These are phyloP conservation scores for Protobothrops flavoviridis DNA, from an alignment of 2,113 vertebrate species.

Conservation along the genomic window DNA sequence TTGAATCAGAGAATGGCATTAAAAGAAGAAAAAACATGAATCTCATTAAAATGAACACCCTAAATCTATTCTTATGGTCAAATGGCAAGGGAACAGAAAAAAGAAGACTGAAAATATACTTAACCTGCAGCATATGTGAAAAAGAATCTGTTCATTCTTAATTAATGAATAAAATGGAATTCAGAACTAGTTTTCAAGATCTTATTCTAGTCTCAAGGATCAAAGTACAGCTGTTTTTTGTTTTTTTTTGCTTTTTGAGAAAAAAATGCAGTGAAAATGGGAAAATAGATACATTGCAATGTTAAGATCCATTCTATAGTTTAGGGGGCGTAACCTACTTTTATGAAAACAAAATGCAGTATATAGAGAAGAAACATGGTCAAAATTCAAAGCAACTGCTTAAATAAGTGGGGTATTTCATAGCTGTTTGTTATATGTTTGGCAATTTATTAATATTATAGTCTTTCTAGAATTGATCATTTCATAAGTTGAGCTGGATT, in stretches of 20 bases:
- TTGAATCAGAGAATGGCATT: constrained; percentile 12
- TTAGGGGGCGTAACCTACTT: too few relatives aligned
- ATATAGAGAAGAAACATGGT: not conserved
- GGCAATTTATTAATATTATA: not conserved
- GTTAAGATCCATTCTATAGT: not conserved
- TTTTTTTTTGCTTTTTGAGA: not conserved
- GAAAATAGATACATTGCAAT: not conserved
- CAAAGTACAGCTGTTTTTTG: not conserved
- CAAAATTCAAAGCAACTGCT: not conserved
- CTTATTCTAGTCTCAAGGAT: not conserved
- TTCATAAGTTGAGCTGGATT: not conserved
- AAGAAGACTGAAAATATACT: not conserved
- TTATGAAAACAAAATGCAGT: not conserved
- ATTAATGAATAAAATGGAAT: constrained; percentile 26
- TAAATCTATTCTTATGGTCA: not conserved
- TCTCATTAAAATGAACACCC: not conserved
- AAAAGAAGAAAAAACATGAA: not conserved
- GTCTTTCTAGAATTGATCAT: not conserved
- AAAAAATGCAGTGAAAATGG: not conserved
- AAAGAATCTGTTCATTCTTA: not conserved
- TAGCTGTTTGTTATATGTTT: not conserved
- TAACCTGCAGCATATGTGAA: not conserved
- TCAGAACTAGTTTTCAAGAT: not conserved
- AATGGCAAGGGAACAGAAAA: not conserved
- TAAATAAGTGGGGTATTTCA: not conserved